phyloP scores from a whole-genome alignment of 2,797 vertebrate genomes.

The Chelmon rostratus region DNA sequence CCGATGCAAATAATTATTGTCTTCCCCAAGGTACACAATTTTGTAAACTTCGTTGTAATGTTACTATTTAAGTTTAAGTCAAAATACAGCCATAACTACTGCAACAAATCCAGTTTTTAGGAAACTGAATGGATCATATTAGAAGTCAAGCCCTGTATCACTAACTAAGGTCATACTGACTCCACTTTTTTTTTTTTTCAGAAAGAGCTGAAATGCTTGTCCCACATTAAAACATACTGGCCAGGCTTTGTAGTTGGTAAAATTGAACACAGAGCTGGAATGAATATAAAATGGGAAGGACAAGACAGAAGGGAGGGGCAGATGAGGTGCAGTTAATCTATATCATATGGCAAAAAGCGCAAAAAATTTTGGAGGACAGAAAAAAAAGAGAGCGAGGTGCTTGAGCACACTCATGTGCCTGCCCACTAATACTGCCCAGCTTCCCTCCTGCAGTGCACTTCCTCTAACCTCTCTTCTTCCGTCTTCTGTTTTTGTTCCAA shows the following conservation, averaged over 20 bases:
- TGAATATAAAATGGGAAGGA: constrained; percentile 23
- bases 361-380: constrained; percentile 21
- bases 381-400: constrained; percentile 17
- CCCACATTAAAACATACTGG: constrained; percentile 60
- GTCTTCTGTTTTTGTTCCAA: constrained; percentile 77
- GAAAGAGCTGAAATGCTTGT: constrained; percentile 49
- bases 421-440: constrained; percentile 71
- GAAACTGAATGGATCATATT: neutral
- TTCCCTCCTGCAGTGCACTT: constrained; percentile 70
- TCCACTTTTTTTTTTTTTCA: no score
- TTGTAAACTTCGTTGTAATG: neutral
- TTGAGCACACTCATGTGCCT: constrained; percentile 53
- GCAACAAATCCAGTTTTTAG: neutral
- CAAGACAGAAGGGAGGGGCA: constrained; percentile 12
- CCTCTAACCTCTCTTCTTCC: constrained; percentile 66
- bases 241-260: constrained; percentile 43
- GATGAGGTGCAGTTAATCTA: constrained; percentile 68
- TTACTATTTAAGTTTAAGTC: neutral
- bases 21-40: neutral
- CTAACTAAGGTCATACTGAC: neutral
- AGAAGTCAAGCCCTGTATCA: neutral
- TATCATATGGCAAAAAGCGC: constrained; percentile 67
- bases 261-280: constrained; percentile 50
- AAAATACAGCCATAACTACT: neutral
- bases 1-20: neutral